A percentile compares a stretch with the other conserved stretches of the same genome.
phyloP scores from a whole-genome alignment of 2,888 invertebrate genomes.

The Drosophila atripex region DNA sequence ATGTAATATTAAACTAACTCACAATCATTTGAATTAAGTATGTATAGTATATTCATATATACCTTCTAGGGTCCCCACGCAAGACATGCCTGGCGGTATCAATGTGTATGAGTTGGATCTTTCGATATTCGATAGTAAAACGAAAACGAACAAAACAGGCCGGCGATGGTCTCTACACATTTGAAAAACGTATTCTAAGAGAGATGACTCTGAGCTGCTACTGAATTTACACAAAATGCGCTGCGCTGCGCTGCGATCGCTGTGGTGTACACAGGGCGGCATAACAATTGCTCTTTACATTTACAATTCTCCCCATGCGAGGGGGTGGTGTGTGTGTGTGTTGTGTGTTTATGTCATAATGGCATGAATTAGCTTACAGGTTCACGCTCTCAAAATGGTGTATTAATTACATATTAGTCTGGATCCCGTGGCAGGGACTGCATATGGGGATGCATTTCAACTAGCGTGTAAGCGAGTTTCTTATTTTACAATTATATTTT shows the following conservation, averaged over 20 bases:
- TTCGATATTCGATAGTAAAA: conserved; percentile 48
- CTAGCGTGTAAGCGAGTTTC: conserved; percentile 53
- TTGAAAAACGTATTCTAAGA: conserved; percentile 53
- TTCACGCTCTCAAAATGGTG: conserved; percentile 58
- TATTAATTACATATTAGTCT: conserved; percentile 65
- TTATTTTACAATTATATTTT: conserved; percentile 54
- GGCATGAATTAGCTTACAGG: conserved; percentile 59
- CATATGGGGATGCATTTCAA: conserved; percentile 58
- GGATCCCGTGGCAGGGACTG: conserved; percentile 53
- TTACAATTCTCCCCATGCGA: conserved; percentile 38
- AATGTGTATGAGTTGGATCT: conserved; percentile 43
- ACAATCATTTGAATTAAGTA: conserved; percentile 79
- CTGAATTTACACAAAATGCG: conserved; percentile 57
- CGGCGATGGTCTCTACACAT: conserved; percentile 42
- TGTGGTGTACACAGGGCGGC: conserved; percentile 38
- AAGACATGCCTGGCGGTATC: conserved; percentile 29
- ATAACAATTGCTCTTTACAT: conserved; percentile 57
- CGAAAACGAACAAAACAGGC: conserved; percentile 56
- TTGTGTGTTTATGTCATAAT: conserved; percentile 32
- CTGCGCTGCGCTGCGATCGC: conserved; percentile 43
- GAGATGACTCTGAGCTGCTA: conserved; percentile 63
- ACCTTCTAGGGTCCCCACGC: conserved; percentile 30
- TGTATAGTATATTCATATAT: conserved; percentile 52
- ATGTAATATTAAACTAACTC: conserved; percentile 77
- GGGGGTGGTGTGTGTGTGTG: conserved; percentile 21